These are phyloP conservation scores for Limnephilus rhombicus DNA, from an alignment of 2,888 invertebrate genomes.

Conservation along the genomic window DNA sequence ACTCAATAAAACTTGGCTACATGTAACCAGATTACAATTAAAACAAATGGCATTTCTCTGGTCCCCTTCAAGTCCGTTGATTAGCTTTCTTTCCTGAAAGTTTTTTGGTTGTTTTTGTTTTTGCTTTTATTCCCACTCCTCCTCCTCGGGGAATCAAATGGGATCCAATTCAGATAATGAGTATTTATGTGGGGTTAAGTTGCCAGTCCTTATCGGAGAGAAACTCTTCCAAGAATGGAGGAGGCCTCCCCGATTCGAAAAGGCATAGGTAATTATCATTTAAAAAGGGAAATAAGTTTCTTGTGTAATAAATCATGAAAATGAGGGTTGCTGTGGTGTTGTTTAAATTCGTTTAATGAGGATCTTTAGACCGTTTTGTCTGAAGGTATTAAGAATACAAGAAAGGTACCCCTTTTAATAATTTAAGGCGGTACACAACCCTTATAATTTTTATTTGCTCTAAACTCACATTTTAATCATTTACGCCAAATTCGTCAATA, in stretches of 20 bases:
- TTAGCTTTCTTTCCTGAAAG: conserved; percentile 39
- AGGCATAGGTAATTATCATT: conserved; percentile 51
- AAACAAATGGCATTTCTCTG: conserved; percentile 43
- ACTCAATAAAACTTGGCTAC: background rate
- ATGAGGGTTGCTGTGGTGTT: conserved; percentile 5
- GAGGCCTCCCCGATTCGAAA: conserved; percentile 43
- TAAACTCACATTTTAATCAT: too few species aligned
- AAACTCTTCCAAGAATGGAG: conserved; percentile 23
- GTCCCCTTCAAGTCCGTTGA: conserved; percentile 47
- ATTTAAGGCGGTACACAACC: too few species aligned
- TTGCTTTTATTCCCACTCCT: conserved; percentile 24
- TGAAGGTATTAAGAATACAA: background rate
- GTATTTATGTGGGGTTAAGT: conserved; percentile 64
- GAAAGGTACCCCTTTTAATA: background rate
- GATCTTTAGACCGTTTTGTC: background rate
- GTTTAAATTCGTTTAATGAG: background rate
- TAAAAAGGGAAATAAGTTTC: conserved; percentile 47
- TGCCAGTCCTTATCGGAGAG: conserved; percentile 58
- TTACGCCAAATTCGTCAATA: too few species aligned
- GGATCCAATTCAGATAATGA: conserved; percentile 64
- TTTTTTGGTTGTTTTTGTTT: conserved; percentile 41
- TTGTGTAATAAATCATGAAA: conserved; percentile 43
- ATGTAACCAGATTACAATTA: conserved; percentile 38
- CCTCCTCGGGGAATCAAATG: conserved; percentile 58
- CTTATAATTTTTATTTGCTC: too few species aligned